Evolutionary conservation across 2,888 invertebrate species (phyloP), one percentile per base, ranked within the genome.

Genomic region (Boloria euphrosyne): DNA sequence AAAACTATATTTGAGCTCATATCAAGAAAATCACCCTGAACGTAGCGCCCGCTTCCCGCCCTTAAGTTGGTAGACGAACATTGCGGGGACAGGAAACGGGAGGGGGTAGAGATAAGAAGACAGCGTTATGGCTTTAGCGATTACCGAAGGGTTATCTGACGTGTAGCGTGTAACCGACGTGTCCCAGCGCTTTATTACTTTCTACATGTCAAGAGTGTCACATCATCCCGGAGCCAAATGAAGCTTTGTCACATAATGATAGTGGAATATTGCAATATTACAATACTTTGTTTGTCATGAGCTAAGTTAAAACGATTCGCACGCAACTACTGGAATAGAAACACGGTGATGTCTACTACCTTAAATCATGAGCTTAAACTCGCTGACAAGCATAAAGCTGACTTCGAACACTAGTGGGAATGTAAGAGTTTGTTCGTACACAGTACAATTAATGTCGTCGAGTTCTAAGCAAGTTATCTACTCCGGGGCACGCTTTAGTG

Each of bases 71-170:
- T 18, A 18, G 55, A 18, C 5, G 38, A 7, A 16, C 43, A n/a
- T 16, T 17, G 16, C 14, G 44, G 44, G 10, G 22, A 27, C 57
- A 57, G 57, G 57, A 57, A 57, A 16, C n/a, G n/a, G 44, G n/a
- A 16, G 44, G 46, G 46, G 22, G n/a, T 14, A 22, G 57, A 44
- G 57, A 57, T 57, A 57, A 57, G 57, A 57, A 57, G 13, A 57
- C n/a, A 46, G 16, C 4, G 46, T 57, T 27, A 57, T 57, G 57
- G 22, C n/a, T 46, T 27, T 27, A n/a, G 57, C 46, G 57, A 57
- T 57, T 57, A 57, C 57, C n/a, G 57, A 46, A 46, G 46, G 46
- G 46, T 46, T 57, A 46, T 57, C 46, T 22, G 46, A 46, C 55
- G 49, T 38, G 31, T 13, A 14, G 13, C 22, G 22, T 22, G 46